These are phyloP conservation scores for Achatina immaculata DNA, from an alignment of 1,140 invertebrate genomes.

Conservation along the genomic window DNA sequence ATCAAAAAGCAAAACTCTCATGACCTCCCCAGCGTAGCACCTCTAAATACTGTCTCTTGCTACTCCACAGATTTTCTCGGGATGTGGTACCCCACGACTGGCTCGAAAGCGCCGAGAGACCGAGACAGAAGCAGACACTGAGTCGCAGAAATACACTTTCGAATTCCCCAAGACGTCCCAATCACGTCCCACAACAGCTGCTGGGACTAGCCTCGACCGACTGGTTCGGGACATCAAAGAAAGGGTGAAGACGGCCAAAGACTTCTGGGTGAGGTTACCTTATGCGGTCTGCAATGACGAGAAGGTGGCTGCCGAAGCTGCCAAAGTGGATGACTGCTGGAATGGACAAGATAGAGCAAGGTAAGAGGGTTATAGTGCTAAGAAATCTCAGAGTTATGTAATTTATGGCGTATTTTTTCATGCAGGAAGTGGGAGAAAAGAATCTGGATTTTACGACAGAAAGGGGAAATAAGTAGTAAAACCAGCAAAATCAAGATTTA, in stretches of 20 bases:
- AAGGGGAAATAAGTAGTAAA: no score
- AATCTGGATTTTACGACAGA: no score
- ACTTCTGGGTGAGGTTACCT: conserved; percentile 89
- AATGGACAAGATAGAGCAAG: conserved; percentile 83
- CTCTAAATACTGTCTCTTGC: no score
- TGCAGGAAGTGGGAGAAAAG: no score
- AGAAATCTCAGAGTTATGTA: neutral
- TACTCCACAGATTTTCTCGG: conserved; percentile 8
- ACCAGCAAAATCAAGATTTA: no score
- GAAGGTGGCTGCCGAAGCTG: conserved; percentile 75
- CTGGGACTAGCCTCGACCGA: conserved; percentile 80
- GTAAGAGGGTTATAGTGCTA: conserved; percentile 55
- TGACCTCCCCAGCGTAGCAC: no score
- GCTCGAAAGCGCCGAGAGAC: neutral
- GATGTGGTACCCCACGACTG: neutral
- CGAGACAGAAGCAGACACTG: neutral
- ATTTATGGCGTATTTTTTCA: no score
- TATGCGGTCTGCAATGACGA: conserved; percentile 83
- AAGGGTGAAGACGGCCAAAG: conserved; percentile 79
- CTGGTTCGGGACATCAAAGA: conserved; percentile 85
- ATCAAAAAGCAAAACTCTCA: no score
- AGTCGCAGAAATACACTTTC: conserved; percentile 12
- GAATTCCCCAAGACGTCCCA: conserved; percentile 12
- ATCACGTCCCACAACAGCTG: conserved; percentile 65
- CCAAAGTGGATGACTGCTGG: conserved; percentile 82